Conservation (phyloP, 2,888 invertebrate species). For the Xestia rhomboidea region DNA sequence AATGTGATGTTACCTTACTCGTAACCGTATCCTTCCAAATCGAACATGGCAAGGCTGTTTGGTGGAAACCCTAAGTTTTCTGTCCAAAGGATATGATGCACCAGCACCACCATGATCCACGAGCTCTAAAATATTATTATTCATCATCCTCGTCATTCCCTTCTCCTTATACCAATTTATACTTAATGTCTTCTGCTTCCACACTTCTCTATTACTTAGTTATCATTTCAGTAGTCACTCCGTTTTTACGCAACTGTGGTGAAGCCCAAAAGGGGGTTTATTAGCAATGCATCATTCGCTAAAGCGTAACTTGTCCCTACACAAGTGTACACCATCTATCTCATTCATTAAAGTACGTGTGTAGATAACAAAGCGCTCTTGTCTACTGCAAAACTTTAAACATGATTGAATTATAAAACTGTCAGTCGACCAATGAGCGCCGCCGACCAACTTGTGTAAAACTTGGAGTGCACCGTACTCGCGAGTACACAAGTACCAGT, state of each 20-base stretch:
- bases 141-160: neutral
- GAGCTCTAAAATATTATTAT: neutral
- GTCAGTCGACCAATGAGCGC: constrained; percentile 38
- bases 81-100: neutral
- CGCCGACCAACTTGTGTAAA: constrained; percentile 33
- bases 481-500: constrained; percentile 9
- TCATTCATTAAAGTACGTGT: neutral
- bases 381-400: constrained; percentile 26
- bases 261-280: no score
- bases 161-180: neutral
- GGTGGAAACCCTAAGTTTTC: neutral
- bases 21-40: neutral
- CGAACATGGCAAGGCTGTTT: neutral
- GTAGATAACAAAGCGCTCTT: constrained; percentile 20
- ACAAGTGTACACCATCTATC: neutral
- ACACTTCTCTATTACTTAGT: neutral
- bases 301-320: neutral
- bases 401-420: constrained; percentile 50
- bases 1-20: neutral
- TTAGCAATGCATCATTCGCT: neutral
- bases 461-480: constrained; percentile 29
- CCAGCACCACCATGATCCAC: no score
- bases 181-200: neutral
- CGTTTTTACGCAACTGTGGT: no score
- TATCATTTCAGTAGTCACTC: neutral